Base-by-base conservation (phyloP, 2,113 vertebrate genomes). In the Syngnathus typhle region DNA sequence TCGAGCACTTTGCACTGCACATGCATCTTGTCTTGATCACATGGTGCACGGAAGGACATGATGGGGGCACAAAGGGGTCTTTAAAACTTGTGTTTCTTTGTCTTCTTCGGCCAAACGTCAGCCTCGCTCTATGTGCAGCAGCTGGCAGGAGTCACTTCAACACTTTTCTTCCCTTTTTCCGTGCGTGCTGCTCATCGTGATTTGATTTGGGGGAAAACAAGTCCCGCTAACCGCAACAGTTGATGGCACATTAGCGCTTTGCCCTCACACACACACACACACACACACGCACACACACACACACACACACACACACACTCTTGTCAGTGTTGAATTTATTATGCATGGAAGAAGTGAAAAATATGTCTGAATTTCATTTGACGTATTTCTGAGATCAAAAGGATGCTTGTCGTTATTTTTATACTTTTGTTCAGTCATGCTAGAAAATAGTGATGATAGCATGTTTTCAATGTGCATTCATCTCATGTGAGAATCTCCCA, bases 151-250 rank as follows among this genome's bases (percentile, higher is more conserved):
- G 51, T 16, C 19, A 44, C 19, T 69, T 27, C 55, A 36, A 6
- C 55, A 58, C 39, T 43, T 43, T 62, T 62, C 23, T 37, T 67
- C 78, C 46, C 13, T 69, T 85, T 84, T 89, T 88, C 88, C 82
- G 55, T 78, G 65, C 78, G 70, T 62, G 68, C 62, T n/a, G 64
- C 77, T 73, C 62, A 64, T 58, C 15, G 38, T 72, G 67, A 72
- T 81, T 72, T 80, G 76, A 73, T 84, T 87, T 80, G 75, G 70
- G 76, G 55, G 18, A 58, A 82, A 87, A 82, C 16, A 12, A 56
- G 58, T 82, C 72, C 72, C 73, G 56, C 37, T 1, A 73, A 73
- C 71, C 59, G 7, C 55, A 36, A 36, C 13, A 6, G 55, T 58
- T 23, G 51, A 19, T 59, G 52, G 15, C 51, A 5, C 66, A 76